A percentile compares a stretch with the other conserved stretches of the same genome.
These are phyloP conservation scores for Rhynchopsitta pachyrhyncha DNA, from an alignment of 2,113 vertebrate species.

Conservation along the genomic window DNA sequence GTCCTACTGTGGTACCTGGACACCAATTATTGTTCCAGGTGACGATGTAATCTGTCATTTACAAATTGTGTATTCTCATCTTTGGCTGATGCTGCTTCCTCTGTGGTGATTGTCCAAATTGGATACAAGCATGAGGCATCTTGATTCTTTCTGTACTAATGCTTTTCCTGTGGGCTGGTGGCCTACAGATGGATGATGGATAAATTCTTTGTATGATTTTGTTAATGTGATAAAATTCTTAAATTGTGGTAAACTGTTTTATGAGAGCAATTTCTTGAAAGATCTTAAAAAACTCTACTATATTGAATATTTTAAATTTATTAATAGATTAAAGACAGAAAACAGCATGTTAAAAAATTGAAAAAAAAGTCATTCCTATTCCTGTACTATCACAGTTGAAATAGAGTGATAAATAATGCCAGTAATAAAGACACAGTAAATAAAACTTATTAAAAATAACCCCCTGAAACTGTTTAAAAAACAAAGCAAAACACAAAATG, in stretches of 20 bases:
- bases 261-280: not conserved
- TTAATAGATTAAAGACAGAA: not conserved
- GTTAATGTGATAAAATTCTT: not conserved
- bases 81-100: not conserved
- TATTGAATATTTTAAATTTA: not conserved
- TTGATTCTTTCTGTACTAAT: not conserved
- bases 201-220: not conserved
- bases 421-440: constrained; percentile 7
- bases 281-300: not conserved
- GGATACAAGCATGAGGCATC: not conserved
- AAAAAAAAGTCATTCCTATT: not conserved
- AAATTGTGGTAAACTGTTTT: not conserved
- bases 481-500: not conserved
- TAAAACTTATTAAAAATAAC: not conserved
- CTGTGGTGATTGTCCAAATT: not conserved
- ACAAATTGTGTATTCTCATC: not conserved
- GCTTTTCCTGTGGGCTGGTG: not conserved
- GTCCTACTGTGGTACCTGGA: not conserved
- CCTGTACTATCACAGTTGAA: not conserved
- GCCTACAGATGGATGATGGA: not conserved
- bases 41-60: not conserved
- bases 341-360: not conserved
- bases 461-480: not conserved
- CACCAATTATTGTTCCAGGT: not conserved
- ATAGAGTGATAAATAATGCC: not conserved